Evolutionary conservation across 1,140 invertebrate genomes (phyloP), one percentile per base, ranked within the genome.

Genomic region (Lucilia cuprina): DNA sequence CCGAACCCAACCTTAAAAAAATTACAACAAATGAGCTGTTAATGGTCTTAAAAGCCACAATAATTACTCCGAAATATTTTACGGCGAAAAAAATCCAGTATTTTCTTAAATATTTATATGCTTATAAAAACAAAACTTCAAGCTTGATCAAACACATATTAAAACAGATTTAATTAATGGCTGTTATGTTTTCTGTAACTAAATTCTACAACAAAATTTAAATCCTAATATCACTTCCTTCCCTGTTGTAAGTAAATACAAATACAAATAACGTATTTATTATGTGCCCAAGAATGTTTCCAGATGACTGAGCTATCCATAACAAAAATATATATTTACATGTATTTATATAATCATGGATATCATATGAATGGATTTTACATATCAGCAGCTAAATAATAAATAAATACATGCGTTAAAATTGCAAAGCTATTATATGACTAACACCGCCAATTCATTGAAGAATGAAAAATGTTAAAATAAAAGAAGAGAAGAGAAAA

Each of bases 301-400:
- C 77, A 80, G 77, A 80, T 80, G 77, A 80, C 77, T 80, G 77
- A 70, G 65, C 65, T 19, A 21, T 21, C 65, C 21, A 70, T 70
- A 19, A 21, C n/a, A 60, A 60, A 60, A n/a, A 60, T 60, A 5
- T 60, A 60, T n/a, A 60, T 60, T 7, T 17, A 60, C 55, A n/a
- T 7, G 55, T 41, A 41, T 41, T 41, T 30, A 30, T 3, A 30
- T n/a, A n/a, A n/a, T 30, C 25, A 30, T 30, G 25, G 25, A 30
- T 30, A 30, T 30, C 25, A 30, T 30, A 30, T 30, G 25, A 3
- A 30, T 30, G 25, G 25, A 2, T 30, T 30, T 2, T 3, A 30
- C 3, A 30, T 30, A 30, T 30, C 25, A 5, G 5, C 5, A 41
- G 41, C 5, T 41, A 41, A 41, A 41, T 41, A 8, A 41, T 41